phyloP scores from a whole-genome alignment of 2,888 invertebrate species.

The Tupiocoris notatus region DNA sequence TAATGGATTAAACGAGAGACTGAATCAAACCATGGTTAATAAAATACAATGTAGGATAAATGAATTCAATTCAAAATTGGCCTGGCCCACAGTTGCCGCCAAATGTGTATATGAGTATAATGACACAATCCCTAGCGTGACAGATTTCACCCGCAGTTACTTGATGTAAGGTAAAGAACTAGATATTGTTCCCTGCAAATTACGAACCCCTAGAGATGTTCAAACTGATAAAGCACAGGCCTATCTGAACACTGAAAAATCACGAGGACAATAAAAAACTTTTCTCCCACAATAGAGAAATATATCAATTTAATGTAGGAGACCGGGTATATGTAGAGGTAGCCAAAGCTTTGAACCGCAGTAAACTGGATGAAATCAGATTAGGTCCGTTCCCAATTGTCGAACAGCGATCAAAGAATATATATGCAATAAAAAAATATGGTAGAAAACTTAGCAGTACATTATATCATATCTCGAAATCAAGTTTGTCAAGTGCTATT shows the following conservation, averaged over 20 bases:
- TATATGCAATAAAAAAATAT: neutral
- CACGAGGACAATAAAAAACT: slow-evolving; percentile 17
- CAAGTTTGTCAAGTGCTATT: too few relatives aligned
- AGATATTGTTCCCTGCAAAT: slow-evolving; percentile 9
- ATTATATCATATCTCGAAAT: neutral
- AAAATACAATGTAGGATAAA: slow-evolving; percentile 49
- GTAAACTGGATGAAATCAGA: slow-evolving; percentile 24
- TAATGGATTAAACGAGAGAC: slow-evolving; percentile 33
- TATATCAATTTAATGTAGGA: slow-evolving; percentile 17
- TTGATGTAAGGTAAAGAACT: slow-evolving; percentile 18
- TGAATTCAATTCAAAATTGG: slow-evolving; percentile 42
- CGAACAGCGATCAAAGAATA: slow-evolving; percentile 9
- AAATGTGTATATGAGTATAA: slow-evolving; percentile 42
- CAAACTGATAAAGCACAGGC: slow-evolving; percentile 9
- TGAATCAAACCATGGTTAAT: slow-evolving; percentile 48
- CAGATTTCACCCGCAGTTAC: slow-evolving; percentile 10
- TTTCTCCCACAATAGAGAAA: slow-evolving; percentile 1
- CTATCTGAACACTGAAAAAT: slow-evolving; percentile 12
- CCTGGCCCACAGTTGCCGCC: slow-evolving; percentile 48
- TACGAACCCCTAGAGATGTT: slow-evolving; percentile 16
- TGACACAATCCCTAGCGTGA: slow-evolving; percentile 14
- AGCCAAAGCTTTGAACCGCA: slow-evolving; percentile 8
- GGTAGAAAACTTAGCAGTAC: neutral
- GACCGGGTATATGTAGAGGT: slow-evolving; percentile 21
- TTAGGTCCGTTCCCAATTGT: slow-evolving; percentile 27